Base-by-base conservation (phyloP, 2,113 vertebrate genomes). In the Patagioenas fasciata region DNA sequence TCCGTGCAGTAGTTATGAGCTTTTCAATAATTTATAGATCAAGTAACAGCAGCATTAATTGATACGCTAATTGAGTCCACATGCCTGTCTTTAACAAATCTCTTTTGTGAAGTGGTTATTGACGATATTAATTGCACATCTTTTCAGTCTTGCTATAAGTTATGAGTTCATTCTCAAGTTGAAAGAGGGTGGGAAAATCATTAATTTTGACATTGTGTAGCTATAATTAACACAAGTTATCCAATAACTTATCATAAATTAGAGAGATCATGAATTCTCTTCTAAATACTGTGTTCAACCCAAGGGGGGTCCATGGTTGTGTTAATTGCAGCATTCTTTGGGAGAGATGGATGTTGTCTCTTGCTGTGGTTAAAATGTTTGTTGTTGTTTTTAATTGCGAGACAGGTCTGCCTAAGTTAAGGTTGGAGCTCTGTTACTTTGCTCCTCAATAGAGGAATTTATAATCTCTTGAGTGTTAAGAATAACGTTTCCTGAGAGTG, bases 11-110 rank as follows among this genome's bases (percentile, higher is more conserved):
- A 94, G 17, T 60, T 96, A 47, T 72, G 94, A 90, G 84, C 91
- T 93, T 97, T 97, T 98, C 96, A 97, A 97, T 98, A 97, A 98
- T 98, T 98, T 97, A 97, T 97, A 97, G 96, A 97, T 97, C 65
- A 85, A 42, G 84, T 97, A 86, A 78, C n/a, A 88, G 34, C 89
- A 93, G 60, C 94, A 88, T 98, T 98, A 98, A 98, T 97, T 97
- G 96, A 94, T 94, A 93, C 93, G 87, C 87, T 97, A 97, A 98
- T 97, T 97, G 85, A 94, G 96, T 97, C 92, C 90, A 75, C 92
- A 70, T 75, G 86, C 69, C 66, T 92, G 89, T 56, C 95, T 92
- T 78, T 79, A 70, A 85, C 96, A 94, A 96, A 96, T 91, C 85
- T 96, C 88, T 90, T 97, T 90, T 97, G 96, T 97, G 94, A 94